Percentiles rank a stretch among this genome's conserved stretches.
Conservation (phyloP, 2,113 vertebrate species). For the Machaerirhynchus nigripectus region DNA sequence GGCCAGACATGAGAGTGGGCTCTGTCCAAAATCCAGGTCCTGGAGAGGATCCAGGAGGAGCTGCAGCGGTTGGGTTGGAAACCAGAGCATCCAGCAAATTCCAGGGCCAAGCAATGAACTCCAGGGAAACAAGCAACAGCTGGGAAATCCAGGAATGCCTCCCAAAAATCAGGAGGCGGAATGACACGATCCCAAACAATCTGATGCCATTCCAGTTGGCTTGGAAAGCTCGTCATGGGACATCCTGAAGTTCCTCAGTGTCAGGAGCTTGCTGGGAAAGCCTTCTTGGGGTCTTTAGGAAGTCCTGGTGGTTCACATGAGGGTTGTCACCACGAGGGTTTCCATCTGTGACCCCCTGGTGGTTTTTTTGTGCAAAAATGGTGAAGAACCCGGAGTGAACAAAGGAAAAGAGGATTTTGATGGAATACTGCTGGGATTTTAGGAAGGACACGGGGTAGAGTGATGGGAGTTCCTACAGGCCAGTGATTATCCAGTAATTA, state of each 20-base stretch:
- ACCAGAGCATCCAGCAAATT: background rate
- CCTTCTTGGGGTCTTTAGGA: background rate
- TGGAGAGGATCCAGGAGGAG: background rate
- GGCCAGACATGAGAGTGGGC: background rate
- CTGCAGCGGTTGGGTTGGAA: background rate
- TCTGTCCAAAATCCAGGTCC: background rate
- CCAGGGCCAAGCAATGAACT: background rate
- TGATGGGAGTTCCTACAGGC: background rate
- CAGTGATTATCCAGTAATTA: background rate
- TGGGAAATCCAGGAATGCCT: background rate
- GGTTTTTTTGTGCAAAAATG: background rate
- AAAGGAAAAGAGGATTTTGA: background rate
- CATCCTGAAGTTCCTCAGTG: background rate
- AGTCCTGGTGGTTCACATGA: background rate
- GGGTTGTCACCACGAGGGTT: background rate
- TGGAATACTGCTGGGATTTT: background rate
- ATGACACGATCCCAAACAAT: fast-evolving
- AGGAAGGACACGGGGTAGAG: background rate
- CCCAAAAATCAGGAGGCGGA: background rate
- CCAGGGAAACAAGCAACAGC: background rate
- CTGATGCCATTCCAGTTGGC: background rate
- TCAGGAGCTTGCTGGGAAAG: background rate
- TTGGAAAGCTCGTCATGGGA: background rate
- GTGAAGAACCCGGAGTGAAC: background rate
- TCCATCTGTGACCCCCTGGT: background rate